Conservation (phyloP, 2,113 vertebrate genomes). For the Elanus axillaris region DNA sequence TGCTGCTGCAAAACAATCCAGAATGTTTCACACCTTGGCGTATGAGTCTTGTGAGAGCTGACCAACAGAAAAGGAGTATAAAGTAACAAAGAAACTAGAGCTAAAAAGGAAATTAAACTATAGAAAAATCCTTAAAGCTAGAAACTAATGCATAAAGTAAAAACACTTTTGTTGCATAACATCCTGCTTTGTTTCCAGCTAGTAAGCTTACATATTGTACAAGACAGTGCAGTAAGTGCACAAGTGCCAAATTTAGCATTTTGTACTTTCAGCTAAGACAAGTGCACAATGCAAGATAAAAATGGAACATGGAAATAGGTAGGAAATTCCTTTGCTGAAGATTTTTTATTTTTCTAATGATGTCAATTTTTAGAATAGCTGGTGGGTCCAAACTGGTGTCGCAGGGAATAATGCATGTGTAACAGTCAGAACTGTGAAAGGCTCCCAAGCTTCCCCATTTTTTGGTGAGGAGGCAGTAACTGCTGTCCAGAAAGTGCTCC, state of each 20-base stretch:
- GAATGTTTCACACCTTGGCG: conserved; percentile 17
- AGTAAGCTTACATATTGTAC: not conserved
- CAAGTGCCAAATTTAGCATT: not conserved
- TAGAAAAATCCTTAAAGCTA: not conserved
- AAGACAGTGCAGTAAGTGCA: not conserved
- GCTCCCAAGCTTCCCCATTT: not conserved
- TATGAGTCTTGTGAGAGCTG: conserved; percentile 13
- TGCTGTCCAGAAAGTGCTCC: not conserved
- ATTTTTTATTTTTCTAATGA: not conserved
- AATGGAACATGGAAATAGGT: not conserved
- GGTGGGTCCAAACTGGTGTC: not conserved
- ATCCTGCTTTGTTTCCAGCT: not conserved
- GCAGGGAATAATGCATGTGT: accelerated
- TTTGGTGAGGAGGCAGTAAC: not conserved
- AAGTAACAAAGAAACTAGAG: not conserved
- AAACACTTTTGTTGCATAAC: not conserved
- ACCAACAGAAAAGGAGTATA: conserved; percentile 20
- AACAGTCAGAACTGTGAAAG: not conserved
- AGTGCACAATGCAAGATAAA: not conserved
- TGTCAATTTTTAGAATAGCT: not conserved
- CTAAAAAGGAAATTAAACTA: not conserved
- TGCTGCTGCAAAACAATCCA: conserved; percentile 42
- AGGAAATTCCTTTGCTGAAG: not conserved
- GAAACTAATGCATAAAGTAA: not conserved
- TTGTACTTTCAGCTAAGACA: not conserved